Evolutionary conservation across 2,888 invertebrate genomes (phyloP), one percentile per base, ranked within the genome.

Genomic region (Tanytarsus gracilentus): DNA sequence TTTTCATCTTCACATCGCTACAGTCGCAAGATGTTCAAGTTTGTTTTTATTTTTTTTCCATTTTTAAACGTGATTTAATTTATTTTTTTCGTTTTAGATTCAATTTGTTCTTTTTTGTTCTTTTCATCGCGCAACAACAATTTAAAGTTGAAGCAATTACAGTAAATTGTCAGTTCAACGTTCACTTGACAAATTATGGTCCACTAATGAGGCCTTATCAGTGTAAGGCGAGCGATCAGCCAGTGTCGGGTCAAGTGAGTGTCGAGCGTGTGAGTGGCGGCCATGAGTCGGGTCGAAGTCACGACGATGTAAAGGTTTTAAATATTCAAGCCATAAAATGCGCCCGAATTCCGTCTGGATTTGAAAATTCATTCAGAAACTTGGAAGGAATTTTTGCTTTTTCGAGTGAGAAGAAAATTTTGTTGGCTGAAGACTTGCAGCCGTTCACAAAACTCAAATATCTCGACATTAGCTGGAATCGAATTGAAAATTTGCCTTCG

Each of bases 321-420:
- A 53, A 33, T n/a, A 21, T 53, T 11, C 33, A 53, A 25, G 36
- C 21, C 7, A 53, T 53, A 2, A 53, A 53, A 25, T 23, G 36
- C 23, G 36, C 21, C 11, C 8, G 36, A 33, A 18, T 53, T 18
- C 53, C 53, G 4, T 18, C 29, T 1, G 36, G 36, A 8, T 33
- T 53, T 21, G 36, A 33, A 21, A 23, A 2, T 1, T 53, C n/a
- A n/a, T 53, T 53, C 8, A 7, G 11, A 23, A 53, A 53, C 16
- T 9, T 53, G 3, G 53, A 53, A 23, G 53, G 53, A 53, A 30
- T 53, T 36, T 53, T 53, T 23, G 53, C 53, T 8, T 53, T 53
- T 33, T 33, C 53, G 14, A 53, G 30, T 33, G 33, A n/a, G 6
- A 33, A 30, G 36, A 53, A 26, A 36, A 33, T 18, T 6, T 16